Base-by-base conservation (phyloP, 2,113 vertebrate genomes). In the Phocoena phocoena region DNA sequence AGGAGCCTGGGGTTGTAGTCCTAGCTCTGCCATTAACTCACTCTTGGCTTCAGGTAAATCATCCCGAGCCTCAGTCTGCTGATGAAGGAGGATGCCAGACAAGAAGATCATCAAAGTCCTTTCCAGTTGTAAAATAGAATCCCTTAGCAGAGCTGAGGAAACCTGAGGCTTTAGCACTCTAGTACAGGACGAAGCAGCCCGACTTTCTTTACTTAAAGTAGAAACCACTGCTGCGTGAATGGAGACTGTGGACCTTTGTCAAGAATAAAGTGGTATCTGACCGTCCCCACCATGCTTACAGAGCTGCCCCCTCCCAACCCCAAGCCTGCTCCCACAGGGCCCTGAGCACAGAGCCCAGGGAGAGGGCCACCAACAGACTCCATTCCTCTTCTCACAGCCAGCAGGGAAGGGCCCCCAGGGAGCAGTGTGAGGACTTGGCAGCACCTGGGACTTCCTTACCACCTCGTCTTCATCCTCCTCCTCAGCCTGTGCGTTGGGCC, bases 381-480 rank as follows among this genome's bases (percentile, higher is more conserved):
- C 83, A 28, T 26, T 38, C 47, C 58, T 96, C 83, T 68, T 91
- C 86, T 93, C 76, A 5, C 83, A 55, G 55, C 68, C 76, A 20
- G 93, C 0, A 0, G 85, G 55, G 62, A 93, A 50, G 86, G 77
- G 63, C 3, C 79, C 94, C 95, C 80, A 31, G 47, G 44, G 18
- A 60, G 82, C 12, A 8, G 85, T 4, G 7, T 53, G 83, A 84
- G 76, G 83, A 85, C 50, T 3, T 5, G 47, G 88, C 93, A 94
- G 86, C n/a, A 76, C 63, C 70, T 8, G 80, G 44, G 80, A 73
- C 77, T 21, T 98, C 97, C 99, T 97, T 98, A 99, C 99, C 99
- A 99, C 98, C 97, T 99, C 99, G 1, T 99, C 99, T 96, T 99
- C 99, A 74, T 99, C 99, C 38, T 99, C 99, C 53, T 99, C 99